Conservation (phyloP, 2,888 invertebrate species). For the Agrilus mali region DNA sequence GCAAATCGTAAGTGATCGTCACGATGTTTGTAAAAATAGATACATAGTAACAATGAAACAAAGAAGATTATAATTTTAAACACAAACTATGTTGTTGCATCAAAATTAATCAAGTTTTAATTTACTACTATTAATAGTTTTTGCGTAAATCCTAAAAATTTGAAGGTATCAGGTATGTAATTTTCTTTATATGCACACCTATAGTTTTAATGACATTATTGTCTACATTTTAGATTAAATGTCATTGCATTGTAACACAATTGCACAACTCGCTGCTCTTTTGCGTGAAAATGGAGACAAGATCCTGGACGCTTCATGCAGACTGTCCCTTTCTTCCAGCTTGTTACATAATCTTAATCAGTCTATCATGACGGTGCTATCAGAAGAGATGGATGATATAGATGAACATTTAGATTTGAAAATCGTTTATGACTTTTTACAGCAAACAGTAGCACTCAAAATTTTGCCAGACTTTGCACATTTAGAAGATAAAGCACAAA, state of each 20-base stretch:
- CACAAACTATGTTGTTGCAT: too few species aligned
- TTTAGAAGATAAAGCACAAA: conserved; percentile 18
- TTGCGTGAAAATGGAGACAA: conserved; percentile 44
- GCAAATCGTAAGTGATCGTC: too few species aligned
- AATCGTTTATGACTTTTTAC: conserved; percentile 49
- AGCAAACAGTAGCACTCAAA: conserved; percentile 46
- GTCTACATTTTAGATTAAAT: conserved; percentile 6
- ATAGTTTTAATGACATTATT: not conserved
- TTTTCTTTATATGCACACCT: too few species aligned
- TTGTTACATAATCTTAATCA: conserved; percentile 41
- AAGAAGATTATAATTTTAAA: too few species aligned
- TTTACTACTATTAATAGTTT: too few species aligned
- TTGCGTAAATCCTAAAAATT: too few species aligned
- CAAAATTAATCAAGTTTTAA: too few species aligned
- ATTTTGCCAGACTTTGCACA: conserved; percentile 27
- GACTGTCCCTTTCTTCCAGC: conserved; percentile 41
- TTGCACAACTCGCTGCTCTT: conserved; percentile 36
- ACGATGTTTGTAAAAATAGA: too few species aligned
- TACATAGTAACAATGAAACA: too few species aligned
- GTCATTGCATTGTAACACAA: conserved; percentile 15
- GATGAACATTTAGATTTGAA: conserved; percentile 43
- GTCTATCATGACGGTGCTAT: conserved; percentile 37
- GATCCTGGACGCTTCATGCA: conserved; percentile 43
- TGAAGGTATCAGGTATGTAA: too few species aligned
- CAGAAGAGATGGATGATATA: conserved; percentile 31